These are phyloP conservation scores for Drosophila pectinifera DNA, from an alignment of 1,140 invertebrate species.

Conservation along the genomic window DNA sequence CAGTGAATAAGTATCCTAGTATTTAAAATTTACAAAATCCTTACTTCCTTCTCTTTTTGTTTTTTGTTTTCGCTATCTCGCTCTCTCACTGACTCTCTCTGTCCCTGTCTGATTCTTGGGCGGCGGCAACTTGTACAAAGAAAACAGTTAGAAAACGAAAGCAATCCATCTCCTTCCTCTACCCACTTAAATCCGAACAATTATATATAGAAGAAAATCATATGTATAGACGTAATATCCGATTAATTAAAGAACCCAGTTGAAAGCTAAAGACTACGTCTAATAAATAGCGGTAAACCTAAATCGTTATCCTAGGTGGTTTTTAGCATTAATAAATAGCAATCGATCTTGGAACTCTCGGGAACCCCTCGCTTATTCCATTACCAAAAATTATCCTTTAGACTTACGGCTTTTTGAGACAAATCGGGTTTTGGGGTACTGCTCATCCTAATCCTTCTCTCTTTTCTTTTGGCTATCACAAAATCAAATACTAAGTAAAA, in stretches of 20 bases:
- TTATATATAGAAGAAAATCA: slow-evolving; percentile 32
- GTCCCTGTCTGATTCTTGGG: slow-evolving; percentile 43
- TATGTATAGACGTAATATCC: slow-evolving; percentile 30
- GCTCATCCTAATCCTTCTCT: slow-evolving; percentile 12
- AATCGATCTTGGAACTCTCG: slow-evolving; percentile 32
- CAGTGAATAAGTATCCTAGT: slow-evolving; percentile 55
- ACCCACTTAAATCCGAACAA: slow-evolving; percentile 29
- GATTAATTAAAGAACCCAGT: slow-evolving; percentile 34
- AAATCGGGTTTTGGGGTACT: slow-evolving; percentile 13
- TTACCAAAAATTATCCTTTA: slow-evolving; percentile 8
- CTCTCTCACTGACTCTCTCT: slow-evolving; percentile 23
- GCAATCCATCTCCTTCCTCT: slow-evolving; percentile 3
- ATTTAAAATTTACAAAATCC: slow-evolving; percentile 53
- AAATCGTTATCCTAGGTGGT: slow-evolving; percentile 36
- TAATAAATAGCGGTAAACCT: slow-evolving; percentile 45
- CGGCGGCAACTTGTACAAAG: slow-evolving; percentile 59
- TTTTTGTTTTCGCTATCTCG: slow-evolving; percentile 21
- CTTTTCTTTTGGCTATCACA: slow-evolving; percentile 64
- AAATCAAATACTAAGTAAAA: slow-evolving; percentile 77
- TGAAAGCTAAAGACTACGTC: slow-evolving; percentile 34
- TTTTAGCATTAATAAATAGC: slow-evolving; percentile 71
- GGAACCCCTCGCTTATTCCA: not conserved
- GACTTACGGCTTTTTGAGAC: slow-evolving; percentile 33
- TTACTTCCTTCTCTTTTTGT: not conserved
- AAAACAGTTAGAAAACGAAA: slow-evolving; percentile 47